A percentile compares a stretch with the other conserved stretches of the same genome.
phyloP scores from a whole-genome alignment of 2,888 invertebrate species.

The Megaustenia siamemsis region DNA sequence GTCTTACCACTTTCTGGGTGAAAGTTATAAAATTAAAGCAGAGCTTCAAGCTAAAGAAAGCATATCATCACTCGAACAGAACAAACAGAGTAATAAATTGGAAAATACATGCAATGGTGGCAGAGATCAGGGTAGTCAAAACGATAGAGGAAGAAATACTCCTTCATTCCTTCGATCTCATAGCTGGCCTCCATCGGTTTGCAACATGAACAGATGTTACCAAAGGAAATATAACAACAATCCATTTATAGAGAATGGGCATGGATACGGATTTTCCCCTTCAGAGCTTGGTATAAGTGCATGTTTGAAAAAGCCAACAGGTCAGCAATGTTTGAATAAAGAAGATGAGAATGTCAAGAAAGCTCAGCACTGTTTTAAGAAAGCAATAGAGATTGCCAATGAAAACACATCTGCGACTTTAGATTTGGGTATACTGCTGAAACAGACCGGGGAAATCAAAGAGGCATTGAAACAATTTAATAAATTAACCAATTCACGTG shows the following conservation, averaged over 20 bases:
- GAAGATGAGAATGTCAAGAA: not conserved
- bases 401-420: constrained; percentile 3
- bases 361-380: not conserved
- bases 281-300: too few species aligned
- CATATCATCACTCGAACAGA: too few species aligned
- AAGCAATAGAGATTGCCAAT: not conserved
- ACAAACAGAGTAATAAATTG: too few species aligned
- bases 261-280: too few species aligned
- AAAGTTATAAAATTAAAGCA: not conserved
- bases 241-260: too few species aligned
- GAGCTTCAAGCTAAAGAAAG: not conserved
- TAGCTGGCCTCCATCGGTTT: too few species aligned
- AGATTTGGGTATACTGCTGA: not conserved
- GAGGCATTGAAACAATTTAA: constrained; percentile 27
- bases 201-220: too few species aligned
- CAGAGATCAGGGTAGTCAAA: too few species aligned
- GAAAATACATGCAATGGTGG: too few species aligned
- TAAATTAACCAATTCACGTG: not conserved
- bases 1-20: not conserved
- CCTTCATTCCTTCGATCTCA: too few species aligned
- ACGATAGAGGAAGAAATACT: too few species aligned
- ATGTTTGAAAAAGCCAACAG: not conserved
- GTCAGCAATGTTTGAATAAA: not conserved
- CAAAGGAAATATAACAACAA: too few species aligned
- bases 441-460: not conserved